Evolutionary conservation across 2,888 invertebrate genomes (phyloP).

Genomic region (Muschampia plurimacula): DNA sequence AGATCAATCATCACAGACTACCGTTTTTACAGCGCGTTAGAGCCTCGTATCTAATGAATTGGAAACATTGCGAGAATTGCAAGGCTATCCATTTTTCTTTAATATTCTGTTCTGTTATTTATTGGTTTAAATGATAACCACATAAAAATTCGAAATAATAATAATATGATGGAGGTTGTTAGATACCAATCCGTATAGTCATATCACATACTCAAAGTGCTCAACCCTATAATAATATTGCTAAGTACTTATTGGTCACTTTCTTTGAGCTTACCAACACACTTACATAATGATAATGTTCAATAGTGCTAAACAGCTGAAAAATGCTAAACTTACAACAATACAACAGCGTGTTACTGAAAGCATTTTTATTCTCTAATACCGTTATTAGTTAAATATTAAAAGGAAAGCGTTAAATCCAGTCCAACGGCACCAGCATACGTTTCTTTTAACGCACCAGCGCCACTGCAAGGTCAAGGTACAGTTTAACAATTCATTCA

Average conservation of each 20-base stretch:
- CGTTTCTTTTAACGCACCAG: not conserved
- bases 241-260: too few species aligned
- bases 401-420: not conserved
- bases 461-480: slow-evolving; percentile 28
- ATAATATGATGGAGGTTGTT: too few species aligned
- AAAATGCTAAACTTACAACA: too few species aligned
- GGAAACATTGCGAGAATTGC: not conserved
- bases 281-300: too few species aligned
- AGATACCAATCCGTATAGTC: too few species aligned
- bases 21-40: not conserved
- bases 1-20: not conserved
- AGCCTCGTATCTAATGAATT: slow-evolving; percentile 2
- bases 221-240: too few species aligned
- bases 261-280: too few species aligned
- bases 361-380: not conserved
- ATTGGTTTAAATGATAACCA: not conserved
- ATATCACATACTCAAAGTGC: too few species aligned
- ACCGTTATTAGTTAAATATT: not conserved
- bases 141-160: too few species aligned
- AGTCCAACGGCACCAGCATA: not conserved
- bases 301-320: too few species aligned
- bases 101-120: not conserved
- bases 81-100: not conserved
- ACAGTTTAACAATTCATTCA: slow-evolving; percentile 33
- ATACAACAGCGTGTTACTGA: not conserved